These are phyloP conservation scores for Epistrophella euchroma DNA, from an alignment of 2,888 invertebrate genomes.

Conservation along the genomic window DNA sequence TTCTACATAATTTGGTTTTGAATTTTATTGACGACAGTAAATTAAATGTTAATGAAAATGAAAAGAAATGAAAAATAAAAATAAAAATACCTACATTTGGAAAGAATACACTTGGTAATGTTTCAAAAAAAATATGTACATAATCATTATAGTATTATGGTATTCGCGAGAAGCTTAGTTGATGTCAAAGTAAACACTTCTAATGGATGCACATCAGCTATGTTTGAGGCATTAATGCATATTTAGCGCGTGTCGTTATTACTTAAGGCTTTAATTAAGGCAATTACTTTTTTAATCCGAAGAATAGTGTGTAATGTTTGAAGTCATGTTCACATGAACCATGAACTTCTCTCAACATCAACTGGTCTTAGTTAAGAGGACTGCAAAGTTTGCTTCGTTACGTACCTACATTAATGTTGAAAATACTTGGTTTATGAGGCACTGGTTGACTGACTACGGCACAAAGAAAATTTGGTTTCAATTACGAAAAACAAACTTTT, in stretches of 20 bases:
- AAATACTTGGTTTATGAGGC: constrained; percentile 22
- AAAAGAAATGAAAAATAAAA: too few species aligned
- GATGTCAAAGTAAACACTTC: constrained; percentile 9
- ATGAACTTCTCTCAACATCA: constrained; percentile 10
- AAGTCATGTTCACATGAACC: constrained; percentile 22
- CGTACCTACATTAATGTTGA: background rate
- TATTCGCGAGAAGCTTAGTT: too few species aligned
- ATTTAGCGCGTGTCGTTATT: constrained; percentile 8
- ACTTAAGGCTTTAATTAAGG: constrained; percentile 22
- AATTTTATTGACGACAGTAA: too few species aligned
- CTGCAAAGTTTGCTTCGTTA: background rate
- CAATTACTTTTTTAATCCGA: constrained; percentile 23
- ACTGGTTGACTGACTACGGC: background rate
- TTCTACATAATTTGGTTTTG: too few species aligned
- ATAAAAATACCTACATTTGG: too few species aligned
- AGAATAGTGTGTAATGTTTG: constrained; percentile 5
- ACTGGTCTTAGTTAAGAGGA: background rate
- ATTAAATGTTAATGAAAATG: too few species aligned
- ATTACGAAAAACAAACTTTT: constrained; percentile 56
- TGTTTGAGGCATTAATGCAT: background rate
- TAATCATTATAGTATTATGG: too few species aligned
- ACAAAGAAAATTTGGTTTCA: constrained; percentile 34
- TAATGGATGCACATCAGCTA: background rate
- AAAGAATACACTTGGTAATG: too few species aligned
- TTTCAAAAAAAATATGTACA: too few species aligned